A percentile compares a stretch with the other conserved stretches of the same genome.
Evolutionary conservation across 2,113 vertebrate genomes (phyloP).

Genomic region (Empidonax traillii): DNA sequence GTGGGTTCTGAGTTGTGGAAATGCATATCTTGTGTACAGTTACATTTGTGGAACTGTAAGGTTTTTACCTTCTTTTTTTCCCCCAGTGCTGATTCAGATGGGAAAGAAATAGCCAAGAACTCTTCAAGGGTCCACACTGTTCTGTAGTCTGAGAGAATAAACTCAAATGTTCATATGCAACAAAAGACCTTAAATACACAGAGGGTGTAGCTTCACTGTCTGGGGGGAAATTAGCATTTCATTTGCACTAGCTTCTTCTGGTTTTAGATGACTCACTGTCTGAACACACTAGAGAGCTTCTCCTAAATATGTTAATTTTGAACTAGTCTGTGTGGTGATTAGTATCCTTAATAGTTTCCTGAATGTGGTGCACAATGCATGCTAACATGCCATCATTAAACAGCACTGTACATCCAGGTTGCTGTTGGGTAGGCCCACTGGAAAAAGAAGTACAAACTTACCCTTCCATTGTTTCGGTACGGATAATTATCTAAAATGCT

Average conservation of each 20-base stretch:
- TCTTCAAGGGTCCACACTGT: not conserved
- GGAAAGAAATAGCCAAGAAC: not conserved
- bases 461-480: not conserved
- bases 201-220: slow-evolving; percentile 61
- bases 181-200: slow-evolving; percentile 56
- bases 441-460: not conserved
- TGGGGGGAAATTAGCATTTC: slow-evolving; percentile 70
- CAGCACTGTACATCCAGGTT: not conserved
- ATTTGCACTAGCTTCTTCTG: slow-evolving; percentile 72
- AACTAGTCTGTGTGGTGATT: slow-evolving; percentile 11
- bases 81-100: not conserved
- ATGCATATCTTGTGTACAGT: not conserved
- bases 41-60: not conserved
- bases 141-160: slow-evolving; percentile 5
- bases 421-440: not conserved
- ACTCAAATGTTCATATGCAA: slow-evolving; percentile 48
- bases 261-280: slow-evolving; percentile 68
- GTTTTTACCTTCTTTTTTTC: not conserved
- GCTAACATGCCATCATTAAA: not conserved
- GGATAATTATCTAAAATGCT: not conserved
- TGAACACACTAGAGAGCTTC: slow-evolving; percentile 42
- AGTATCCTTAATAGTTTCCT: slow-evolving; percentile 28
- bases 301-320: slow-evolving; percentile 50
- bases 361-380: not conserved
- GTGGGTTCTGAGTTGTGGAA: not conserved